Percentiles rank a stretch among this genome's conserved stretches.
Evolutionary conservation across 2,888 invertebrate genomes (phyloP).

Genomic region (Cheilosia variabilis): DNA sequence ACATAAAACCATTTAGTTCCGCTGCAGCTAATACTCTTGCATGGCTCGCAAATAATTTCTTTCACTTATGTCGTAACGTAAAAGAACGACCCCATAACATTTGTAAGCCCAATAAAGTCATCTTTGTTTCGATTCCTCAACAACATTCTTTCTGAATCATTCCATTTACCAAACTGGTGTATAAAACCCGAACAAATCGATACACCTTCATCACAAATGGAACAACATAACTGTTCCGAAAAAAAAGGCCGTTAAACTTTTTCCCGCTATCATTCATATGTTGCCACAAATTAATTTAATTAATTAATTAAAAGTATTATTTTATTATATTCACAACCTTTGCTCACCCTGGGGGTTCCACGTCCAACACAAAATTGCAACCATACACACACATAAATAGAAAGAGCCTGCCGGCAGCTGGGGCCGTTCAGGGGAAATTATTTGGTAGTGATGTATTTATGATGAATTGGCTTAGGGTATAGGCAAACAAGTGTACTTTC

Average conservation of each 20-base stretch:
- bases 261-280: conserved; percentile 17
- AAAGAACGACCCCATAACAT: too few relatives aligned
- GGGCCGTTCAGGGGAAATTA: conserved; percentile 28
- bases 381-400: not conserved
- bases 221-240: conserved; percentile 18
- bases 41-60: too few relatives aligned
- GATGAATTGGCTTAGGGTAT: conserved; percentile 54
- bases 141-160: conserved; percentile 5
- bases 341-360: conserved; percentile 20
- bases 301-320: conserved; percentile 58
- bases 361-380: conserved; percentile 53
- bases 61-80: too few relatives aligned
- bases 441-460: conserved; percentile 58
- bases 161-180: conserved; percentile 46
- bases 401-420: not conserved
- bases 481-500: conserved; percentile 2
- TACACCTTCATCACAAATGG: conserved; percentile 5
- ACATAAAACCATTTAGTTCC: too few relatives aligned
- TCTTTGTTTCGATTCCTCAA: not conserved
- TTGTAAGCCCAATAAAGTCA: too few relatives aligned
- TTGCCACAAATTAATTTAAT: conserved; percentile 63
- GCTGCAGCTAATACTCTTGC: too few relatives aligned
- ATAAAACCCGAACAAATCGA: conserved; percentile 37
- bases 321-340: conserved; percentile 29
- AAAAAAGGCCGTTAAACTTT: conserved; percentile 53